Conservation (phyloP, 2,113 vertebrate species). For the Thunnus maccoyii region DNA sequence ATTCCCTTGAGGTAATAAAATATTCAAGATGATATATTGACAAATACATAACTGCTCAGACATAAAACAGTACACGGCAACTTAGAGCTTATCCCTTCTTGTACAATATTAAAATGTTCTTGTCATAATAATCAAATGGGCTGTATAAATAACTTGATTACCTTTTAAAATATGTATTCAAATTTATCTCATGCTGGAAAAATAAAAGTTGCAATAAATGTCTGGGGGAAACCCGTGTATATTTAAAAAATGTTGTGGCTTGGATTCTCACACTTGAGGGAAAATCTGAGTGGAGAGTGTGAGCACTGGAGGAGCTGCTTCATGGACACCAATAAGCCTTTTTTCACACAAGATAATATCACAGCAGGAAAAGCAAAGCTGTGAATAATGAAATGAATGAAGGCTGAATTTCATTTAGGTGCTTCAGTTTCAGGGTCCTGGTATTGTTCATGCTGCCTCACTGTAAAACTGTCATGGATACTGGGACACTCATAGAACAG, state of each 20-base stretch:
- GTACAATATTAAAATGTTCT: constrained; percentile 52
- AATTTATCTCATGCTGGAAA: constrained; percentile 70
- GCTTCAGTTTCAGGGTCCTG: neutral
- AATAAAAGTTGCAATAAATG: constrained; percentile 76
- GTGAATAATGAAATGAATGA: neutral
- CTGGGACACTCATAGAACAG: neutral
- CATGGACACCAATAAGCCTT: neutral
- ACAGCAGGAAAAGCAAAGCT: neutral
- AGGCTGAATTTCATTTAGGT: neutral
- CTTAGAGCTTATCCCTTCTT: constrained; percentile 36
- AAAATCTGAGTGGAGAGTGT: neutral
- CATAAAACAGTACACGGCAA: constrained; percentile 25
- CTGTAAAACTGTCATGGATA: neutral
- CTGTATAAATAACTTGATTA: constrained; percentile 63
- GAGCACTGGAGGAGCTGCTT: neutral
- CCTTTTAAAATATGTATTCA: constrained; percentile 61
- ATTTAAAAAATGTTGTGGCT: constrained; percentile 20
- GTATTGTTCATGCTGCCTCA: neutral
- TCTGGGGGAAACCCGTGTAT: constrained; percentile 23
- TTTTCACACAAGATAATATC: neutral
- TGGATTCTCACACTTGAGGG: neutral
- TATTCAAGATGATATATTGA: constrained; percentile 46
- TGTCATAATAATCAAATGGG: constrained; percentile 51
- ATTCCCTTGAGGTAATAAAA: constrained; percentile 45
- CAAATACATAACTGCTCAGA: constrained; percentile 38